These are phyloP conservation scores for Mayetiola destructor DNA, from an alignment of 2,888 invertebrate species.

Conservation along the genomic window DNA sequence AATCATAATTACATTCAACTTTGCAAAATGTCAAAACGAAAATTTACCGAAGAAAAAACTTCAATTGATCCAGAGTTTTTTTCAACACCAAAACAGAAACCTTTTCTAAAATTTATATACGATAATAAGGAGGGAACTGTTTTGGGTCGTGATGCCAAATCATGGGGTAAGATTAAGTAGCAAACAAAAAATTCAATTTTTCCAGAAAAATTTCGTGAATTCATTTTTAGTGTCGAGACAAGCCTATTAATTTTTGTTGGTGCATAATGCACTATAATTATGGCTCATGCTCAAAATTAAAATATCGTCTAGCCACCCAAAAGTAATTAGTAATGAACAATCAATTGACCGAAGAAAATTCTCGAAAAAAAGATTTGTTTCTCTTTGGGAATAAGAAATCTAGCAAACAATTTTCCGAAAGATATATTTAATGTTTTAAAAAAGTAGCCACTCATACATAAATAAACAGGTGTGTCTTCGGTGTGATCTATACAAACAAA, in stretches of 20 bases:
- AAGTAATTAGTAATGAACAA: background rate
- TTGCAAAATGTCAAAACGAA: conserved; percentile 4
- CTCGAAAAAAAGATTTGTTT: too few species aligned
- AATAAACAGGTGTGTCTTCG: conserved; percentile 12
- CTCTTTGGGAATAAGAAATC: too few species aligned
- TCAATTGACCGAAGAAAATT: background rate
- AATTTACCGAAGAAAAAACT: background rate
- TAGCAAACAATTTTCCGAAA: too few species aligned
- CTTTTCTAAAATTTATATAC: conserved; percentile 34
- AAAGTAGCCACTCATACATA: background rate
- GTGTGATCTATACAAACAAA: background rate
- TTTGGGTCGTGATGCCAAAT: conserved; percentile 43
- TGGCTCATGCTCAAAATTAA: too few species aligned
- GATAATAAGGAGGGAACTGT: conserved; percentile 46
- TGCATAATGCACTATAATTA: background rate
- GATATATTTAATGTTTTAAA: too few species aligned
- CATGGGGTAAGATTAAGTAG: conserved; percentile 48
- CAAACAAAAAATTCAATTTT: background rate
- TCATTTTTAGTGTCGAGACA: background rate
- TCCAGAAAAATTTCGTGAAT: background rate
- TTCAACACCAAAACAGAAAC: conserved; percentile 15
- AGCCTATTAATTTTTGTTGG: background rate
- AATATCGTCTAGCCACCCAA: too few species aligned
- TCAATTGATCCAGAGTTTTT: background rate
- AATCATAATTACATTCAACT: background rate